A percentile compares a stretch with the other conserved stretches of the same genome.
Conservation (phyloP, 2,113 vertebrate genomes). For the Nibea coibor region DNA sequence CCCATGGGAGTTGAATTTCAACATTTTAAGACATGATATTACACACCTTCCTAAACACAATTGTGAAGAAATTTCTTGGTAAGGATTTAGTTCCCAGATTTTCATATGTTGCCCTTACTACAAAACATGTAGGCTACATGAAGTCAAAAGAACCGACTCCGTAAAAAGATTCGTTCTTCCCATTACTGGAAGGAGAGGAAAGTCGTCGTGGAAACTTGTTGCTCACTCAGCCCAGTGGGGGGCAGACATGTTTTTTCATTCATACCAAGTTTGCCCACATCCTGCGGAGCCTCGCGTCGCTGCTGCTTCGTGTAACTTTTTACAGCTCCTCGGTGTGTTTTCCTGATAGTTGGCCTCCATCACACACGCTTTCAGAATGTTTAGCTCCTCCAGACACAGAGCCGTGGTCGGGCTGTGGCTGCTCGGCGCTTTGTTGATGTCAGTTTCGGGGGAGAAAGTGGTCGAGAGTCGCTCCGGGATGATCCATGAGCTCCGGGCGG, state of each 20-base stretch:
- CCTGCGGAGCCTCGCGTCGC: neutral
- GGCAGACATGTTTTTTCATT: neutral
- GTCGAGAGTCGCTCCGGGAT: constrained; percentile 23
- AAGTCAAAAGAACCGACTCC: no score
- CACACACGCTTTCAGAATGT: neutral
- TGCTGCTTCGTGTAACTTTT: neutral
- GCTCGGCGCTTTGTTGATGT: neutral
- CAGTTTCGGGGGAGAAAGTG: constrained; percentile 28
- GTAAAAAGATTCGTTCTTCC: no score
- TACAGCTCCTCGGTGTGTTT: neutral
- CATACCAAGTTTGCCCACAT: neutral
- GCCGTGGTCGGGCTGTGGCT: neutral
- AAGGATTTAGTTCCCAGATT: no score
- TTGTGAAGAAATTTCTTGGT: no score
- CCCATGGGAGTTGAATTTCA: no score
- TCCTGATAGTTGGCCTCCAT: neutral
- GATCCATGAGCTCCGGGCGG: constrained; percentile 43
- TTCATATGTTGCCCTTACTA: no score
- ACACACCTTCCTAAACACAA: no score
- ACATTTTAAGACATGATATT: no score
- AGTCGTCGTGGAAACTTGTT: neutral
- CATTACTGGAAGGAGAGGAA: neutral
- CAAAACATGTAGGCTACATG: no score
- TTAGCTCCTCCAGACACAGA: fast-evolving
- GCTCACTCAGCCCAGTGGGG: constrained; percentile 13